phyloP scores from a whole-genome alignment of 2,113 vertebrate genomes.

The Eulemur macaco region DNA sequence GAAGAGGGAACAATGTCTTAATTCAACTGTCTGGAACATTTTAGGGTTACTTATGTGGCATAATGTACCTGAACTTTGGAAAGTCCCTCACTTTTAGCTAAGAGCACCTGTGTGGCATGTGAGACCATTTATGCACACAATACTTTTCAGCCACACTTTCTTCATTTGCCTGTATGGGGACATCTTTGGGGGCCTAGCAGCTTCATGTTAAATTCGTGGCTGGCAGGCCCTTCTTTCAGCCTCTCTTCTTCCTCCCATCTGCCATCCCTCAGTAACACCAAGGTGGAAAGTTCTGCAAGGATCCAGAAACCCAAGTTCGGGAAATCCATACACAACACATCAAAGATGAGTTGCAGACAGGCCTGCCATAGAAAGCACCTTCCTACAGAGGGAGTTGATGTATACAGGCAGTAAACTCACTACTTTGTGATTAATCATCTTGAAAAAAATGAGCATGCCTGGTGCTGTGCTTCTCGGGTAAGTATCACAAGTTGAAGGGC shows the following conservation, averaged over 20 bases:
- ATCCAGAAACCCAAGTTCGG: neutral
- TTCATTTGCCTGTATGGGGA: neutral
- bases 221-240: neutral
- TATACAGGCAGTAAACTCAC: neutral
- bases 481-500: neutral
- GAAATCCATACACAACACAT: neutral
- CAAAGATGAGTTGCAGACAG: neutral
- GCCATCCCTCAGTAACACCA: neutral
- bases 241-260: neutral
- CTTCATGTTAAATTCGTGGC: neutral
- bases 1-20: neutral
- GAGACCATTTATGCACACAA: neutral
- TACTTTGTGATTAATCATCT: neutral
- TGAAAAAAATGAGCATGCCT: neutral
- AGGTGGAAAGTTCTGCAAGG: neutral
- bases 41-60: neutral
- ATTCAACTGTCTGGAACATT: neutral
- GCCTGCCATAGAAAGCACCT: neutral
- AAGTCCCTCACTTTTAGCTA: neutral
- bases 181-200: neutral
- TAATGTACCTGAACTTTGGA: neutral
- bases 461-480: neutral
- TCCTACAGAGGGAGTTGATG: neutral
- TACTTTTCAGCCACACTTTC: neutral
- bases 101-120: fast-evolving